Base-by-base conservation (phyloP, 2,797 vertebrate genomes). In the Melanotaenia parkinsoni region DNA sequence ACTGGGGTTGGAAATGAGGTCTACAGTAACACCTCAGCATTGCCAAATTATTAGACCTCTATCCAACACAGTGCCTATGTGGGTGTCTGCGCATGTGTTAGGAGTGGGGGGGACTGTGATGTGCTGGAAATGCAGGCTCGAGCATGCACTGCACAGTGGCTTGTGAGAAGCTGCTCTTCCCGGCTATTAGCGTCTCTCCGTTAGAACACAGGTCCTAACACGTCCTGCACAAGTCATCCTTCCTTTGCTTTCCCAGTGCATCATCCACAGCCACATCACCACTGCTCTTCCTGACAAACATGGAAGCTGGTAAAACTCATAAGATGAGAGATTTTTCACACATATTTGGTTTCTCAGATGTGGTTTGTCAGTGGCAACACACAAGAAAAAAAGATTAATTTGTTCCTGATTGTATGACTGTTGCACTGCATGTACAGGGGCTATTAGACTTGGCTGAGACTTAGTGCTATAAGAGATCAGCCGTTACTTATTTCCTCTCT, bases 1-100 rank as follows among this genome's bases (percentile, higher is more conserved):
- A 90, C 89, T 71, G 63, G 69, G 68, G 81, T 88, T 86, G 94
- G 88, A 94, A 96, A 96, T 95, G 78, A 95, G 92, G 90, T 94
- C 93, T 94, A 56, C 53, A 56, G 26, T 56, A 92, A 94, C 94
- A 93, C 93, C 92, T 70, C 57, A 84, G 82, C 67, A 64, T 83
- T 71, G 84, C 77, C 79, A 90, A 90, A 81, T 91, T 66, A 87
- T 89, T 91, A 89, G 85, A 89, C 86, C 65, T 79, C 47, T 86
- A 80, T 83, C 74, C 54, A 58, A 71, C 58, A 65, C 74, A 18
- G 28, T 63, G 45, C 54, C 16, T 79, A 71, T 71, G 78, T 50
- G 14, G 60, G 37, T 51, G 66, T n/a, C 6, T 58, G 47, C 74
- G 58, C 69, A 10, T 37, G 62, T 61, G 57, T 67, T 26, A 47